Evolutionary conservation across 2,888 invertebrate species (phyloP), one percentile per base, ranked within the genome.

Genomic region (Sphecodes monilicornis): DNA sequence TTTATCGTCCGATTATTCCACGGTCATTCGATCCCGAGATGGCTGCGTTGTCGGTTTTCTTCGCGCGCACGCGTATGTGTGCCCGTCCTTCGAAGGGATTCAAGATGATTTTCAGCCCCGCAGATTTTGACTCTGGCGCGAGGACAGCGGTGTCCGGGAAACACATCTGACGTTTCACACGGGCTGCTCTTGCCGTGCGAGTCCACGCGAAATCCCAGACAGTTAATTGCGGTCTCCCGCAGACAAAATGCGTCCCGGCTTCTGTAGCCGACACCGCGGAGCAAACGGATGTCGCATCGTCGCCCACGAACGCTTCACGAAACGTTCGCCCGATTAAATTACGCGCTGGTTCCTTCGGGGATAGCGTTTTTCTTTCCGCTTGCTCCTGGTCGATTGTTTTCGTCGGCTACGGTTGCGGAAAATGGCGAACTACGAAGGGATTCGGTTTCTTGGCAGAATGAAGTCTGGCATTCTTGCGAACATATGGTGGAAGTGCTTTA

Each of bases 171-270:
- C 90, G 86, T 91, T 92, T 93, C 92, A 85, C 91, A 89, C 86
- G 78, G 81, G 86, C 80, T 88, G 91, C 86, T 84, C 86, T 89
- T 91, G 92, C 90, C 90, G 91, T 87, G 88, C 84, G 82, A 88
- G 86, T 86, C 87, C 83, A 81, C 85, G 88, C 82, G 91, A 90
- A 87, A 90, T 89, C 88, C 88, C 88, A 88, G 91, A 90, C 91
- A 90, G 91, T 92, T 92, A 92, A 92, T 92, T 93, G 93, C 91
- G 93, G 93, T 92, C 87, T 87, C 84, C 92, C 93, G 84, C 92
- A 91, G 90, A 92, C 91, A 91, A 91, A 92, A 92, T 89, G 90
- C 89, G 83, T 81, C 85, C 88, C 86, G 87, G 91, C 84, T 90
- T 87, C 91, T 91, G 91, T 86, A 85, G 86, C 78, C 88, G 92